Conservation (phyloP, 2,113 vertebrate genomes). For the Mastomys natalensis region DNA sequence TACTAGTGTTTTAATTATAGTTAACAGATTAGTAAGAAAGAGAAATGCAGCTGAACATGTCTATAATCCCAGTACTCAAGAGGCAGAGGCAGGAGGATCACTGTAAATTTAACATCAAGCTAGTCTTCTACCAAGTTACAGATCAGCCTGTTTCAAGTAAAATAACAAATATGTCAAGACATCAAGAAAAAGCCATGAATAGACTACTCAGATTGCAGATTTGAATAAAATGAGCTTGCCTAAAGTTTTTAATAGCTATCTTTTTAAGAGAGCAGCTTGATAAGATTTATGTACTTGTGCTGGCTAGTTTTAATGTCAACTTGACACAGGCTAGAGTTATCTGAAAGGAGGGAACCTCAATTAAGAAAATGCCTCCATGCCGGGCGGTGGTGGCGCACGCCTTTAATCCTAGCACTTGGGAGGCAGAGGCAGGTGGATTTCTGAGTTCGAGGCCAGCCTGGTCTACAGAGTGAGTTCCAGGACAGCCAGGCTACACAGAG, state of each 20-base stretch:
- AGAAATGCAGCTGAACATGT: not conserved
- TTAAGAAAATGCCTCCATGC: not conserved
- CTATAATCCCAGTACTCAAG: not conserved
- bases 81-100: not conserved
- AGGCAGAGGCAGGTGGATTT: no score
- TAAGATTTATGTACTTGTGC: not conserved
- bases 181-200: not conserved
- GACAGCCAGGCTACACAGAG: no score
- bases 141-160: not conserved
- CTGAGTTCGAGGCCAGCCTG: no score
- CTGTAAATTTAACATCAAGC: not conserved
- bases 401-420: no score
- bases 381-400: no score
- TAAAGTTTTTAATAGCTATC: not conserved
- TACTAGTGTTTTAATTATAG: conserved; percentile 42
- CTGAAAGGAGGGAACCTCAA: not conserved
- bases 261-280: conserved; percentile 37
- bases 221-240: conserved; percentile 56
- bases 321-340: not conserved
- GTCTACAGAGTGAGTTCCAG: no score
- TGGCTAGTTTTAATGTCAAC: not conserved
- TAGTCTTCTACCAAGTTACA: not conserved
- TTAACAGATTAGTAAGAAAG: conserved; percentile 18
- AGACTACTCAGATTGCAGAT: not conserved
- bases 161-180: conserved; percentile 16